phyloP scores from a whole-genome alignment of 2,888 invertebrate species.

The Sphecodes monilicornis region DNA sequence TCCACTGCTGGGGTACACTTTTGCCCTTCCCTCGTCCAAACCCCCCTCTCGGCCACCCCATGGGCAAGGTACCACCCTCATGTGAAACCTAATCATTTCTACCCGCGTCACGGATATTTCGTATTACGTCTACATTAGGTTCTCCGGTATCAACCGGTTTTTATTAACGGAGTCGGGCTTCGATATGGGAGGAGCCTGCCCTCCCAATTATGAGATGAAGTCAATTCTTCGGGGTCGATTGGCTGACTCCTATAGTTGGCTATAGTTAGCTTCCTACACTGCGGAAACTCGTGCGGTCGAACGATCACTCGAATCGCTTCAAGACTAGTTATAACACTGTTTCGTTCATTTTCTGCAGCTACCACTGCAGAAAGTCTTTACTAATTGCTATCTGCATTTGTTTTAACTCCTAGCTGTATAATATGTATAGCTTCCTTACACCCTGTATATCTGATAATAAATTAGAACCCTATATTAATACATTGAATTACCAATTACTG shows the following conservation, averaged over 20 bases:
- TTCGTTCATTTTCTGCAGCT: neutral
- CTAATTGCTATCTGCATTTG: too few species aligned
- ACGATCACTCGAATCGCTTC: neutral
- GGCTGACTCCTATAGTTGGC: neutral
- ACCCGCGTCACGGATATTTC: slow-evolving; percentile 77
- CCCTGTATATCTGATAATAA: too few species aligned
- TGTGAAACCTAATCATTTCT: slow-evolving; percentile 82
- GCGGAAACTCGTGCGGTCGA: neutral
- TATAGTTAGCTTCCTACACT: neutral
- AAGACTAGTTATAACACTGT: neutral
- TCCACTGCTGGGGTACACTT: slow-evolving; percentile 29
- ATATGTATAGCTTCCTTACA: too few species aligned
- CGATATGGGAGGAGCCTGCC: slow-evolving; percentile 19
- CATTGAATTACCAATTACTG: too few species aligned
- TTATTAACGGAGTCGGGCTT: slow-evolving; percentile 48
- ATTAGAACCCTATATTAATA: too few species aligned
- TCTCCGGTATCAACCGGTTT: slow-evolving; percentile 67
- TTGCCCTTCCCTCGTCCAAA: slow-evolving; percentile 12
- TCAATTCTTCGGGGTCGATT: slow-evolving; percentile 18
- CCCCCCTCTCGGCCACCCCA: neutral
- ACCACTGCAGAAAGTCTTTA: too few species aligned
- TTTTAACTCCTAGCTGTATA: too few species aligned
- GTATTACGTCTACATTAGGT: slow-evolving; percentile 75
- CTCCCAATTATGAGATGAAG: slow-evolving; percentile 45
- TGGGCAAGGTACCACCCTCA: slow-evolving; percentile 60